Evolutionary conservation across 2,113 vertebrate genomes (phyloP).

Genomic region (Egretta garzetta): DNA sequence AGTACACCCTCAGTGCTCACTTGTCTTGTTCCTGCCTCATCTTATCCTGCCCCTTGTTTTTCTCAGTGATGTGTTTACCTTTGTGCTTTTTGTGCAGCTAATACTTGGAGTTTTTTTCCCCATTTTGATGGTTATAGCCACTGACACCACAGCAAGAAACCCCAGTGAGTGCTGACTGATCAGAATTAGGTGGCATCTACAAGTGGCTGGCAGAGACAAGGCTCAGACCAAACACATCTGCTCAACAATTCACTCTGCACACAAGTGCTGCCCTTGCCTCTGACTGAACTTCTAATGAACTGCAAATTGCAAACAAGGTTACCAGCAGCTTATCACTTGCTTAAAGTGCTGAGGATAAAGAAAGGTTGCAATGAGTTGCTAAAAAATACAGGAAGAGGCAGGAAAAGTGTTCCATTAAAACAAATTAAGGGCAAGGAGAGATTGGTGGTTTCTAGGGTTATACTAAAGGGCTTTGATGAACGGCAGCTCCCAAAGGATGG

Average conservation of each 20-base stretch:
- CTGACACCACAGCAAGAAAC: neutral
- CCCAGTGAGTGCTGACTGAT: neutral
- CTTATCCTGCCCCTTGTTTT: neutral
- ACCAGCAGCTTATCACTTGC: neutral
- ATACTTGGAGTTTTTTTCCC: accelerated
- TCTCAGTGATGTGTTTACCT: neutral
- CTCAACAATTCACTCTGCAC: neutral
- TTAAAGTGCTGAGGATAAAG: neutral
- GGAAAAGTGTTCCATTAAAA: slow-evolving; percentile 1
- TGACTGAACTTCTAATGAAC: neutral
- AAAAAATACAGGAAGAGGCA: neutral
- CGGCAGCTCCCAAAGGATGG: neutral
- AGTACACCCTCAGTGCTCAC: neutral
- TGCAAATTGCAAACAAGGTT: neutral
- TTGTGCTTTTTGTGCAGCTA: neutral
- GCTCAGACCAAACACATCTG: neutral
- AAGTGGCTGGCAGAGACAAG: neutral
- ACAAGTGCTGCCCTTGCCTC: neutral
- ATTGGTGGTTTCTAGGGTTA: neutral
- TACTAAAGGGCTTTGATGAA: neutral
- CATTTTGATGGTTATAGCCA: neutral
- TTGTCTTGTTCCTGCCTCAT: neutral
- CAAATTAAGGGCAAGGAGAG: neutral
- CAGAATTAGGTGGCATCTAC: neutral
- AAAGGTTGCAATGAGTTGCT: neutral